Evolutionary conservation across 1,140 invertebrate genomes (phyloP).

Genomic region (Caenorhabditis tropicalis): DNA sequence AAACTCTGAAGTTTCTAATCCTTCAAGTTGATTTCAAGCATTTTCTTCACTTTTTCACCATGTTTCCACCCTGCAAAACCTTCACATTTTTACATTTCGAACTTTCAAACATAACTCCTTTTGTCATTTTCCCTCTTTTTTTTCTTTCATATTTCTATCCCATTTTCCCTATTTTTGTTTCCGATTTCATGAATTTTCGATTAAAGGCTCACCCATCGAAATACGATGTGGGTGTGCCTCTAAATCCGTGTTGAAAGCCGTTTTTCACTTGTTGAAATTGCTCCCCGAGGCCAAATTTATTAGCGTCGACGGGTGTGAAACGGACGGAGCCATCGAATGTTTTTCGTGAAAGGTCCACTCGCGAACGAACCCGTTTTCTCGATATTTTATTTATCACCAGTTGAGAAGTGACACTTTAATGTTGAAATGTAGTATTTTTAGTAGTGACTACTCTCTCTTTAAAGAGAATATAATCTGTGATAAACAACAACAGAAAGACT

Average conservation of each 20-base stretch:
- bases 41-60: background rate
- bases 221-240: background rate
- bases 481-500: background rate
- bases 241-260: conserved; percentile 28
- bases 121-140: conserved; percentile 25
- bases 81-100: conserved; percentile 21
- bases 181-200: conserved; percentile 43
- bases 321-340: background rate
- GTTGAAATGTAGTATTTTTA: background rate
- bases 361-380: background rate
- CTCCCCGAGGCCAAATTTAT: conserved; percentile 29
- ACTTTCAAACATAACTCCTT: background rate
- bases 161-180: background rate
- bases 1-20: background rate
- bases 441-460: conserved; percentile 14
- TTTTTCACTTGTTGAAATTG: conserved; percentile 38
- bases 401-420: background rate
- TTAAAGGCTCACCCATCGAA: background rate
- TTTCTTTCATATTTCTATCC: background rate
- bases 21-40: background rate
- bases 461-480: background rate
- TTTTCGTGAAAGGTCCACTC: conserved; percentile 4
- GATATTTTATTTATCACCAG: conserved; percentile 15
- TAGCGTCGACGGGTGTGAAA: background rate
- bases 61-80: background rate